Percentiles rank a stretch among this genome's conserved stretches.
phyloP scores from a whole-genome alignment of 2,888 invertebrate genomes.

The Diarsia rubi region DNA sequence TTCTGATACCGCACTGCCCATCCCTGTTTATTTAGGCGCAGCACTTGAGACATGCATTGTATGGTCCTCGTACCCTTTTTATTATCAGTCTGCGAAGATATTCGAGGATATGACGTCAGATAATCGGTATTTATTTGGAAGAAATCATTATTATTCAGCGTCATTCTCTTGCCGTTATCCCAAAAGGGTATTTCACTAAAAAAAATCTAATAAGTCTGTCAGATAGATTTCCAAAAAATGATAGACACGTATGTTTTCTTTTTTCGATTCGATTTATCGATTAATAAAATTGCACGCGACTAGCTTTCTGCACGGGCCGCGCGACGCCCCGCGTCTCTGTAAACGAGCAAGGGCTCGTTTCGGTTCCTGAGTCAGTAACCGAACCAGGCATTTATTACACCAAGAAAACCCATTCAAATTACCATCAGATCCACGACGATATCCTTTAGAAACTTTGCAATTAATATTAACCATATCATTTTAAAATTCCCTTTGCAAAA shows the following conservation, averaged over 20 bases:
- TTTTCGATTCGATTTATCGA: too few species aligned
- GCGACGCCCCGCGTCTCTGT: too few species aligned
- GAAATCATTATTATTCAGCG: too few species aligned
- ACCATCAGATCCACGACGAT: constrained; percentile 20
- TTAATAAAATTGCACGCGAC: too few species aligned
- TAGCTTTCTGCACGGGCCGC: too few species aligned
- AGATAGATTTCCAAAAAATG: too few species aligned
- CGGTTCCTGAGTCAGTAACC: too few species aligned
- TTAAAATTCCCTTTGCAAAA: constrained; percentile 40
- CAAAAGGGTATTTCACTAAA: too few species aligned
- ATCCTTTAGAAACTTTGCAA: constrained; percentile 42
- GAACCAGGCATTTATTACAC: neutral
- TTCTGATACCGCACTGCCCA: constrained; percentile 41
- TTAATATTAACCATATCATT: constrained; percentile 49
- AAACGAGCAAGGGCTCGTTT: too few species aligned
- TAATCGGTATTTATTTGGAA: constrained; percentile 32
- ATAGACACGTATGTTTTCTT: too few species aligned
- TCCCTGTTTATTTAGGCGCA: constrained; percentile 61
- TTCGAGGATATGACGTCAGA: constrained; percentile 28
- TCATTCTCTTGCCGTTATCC: too few species aligned
- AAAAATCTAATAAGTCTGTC: too few species aligned
- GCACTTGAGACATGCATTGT: constrained; percentile 61
- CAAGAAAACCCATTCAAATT: constrained; percentile 14
- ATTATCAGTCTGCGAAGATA: neutral
- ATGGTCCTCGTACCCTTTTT: constrained; percentile 24